Conservation (phyloP, 92 coral and sea anemone genomes). For the Parazoanthus swiftii region DNA sequence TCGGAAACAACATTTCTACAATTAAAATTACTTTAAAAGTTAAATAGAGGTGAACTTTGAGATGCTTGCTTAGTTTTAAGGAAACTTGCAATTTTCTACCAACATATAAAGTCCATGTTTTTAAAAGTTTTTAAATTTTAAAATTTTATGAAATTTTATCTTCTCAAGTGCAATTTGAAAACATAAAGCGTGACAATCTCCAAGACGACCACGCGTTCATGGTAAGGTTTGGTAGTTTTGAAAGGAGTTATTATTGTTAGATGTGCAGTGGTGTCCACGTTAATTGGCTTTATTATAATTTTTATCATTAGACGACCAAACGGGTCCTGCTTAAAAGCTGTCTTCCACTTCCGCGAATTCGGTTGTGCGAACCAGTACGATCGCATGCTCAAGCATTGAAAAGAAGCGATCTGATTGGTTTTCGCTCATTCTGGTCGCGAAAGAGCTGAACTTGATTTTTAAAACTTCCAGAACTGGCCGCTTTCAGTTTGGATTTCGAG, state of each 20-base stretch:
- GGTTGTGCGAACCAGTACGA: too few species aligned
- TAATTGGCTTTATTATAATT: neutral
- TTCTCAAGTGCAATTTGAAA: neutral
- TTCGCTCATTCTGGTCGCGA: too few species aligned
- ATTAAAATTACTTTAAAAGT: neutral
- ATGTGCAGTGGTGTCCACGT: neutral
- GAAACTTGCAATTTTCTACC: neutral
- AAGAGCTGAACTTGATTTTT: too few species aligned
- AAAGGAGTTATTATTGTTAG: neutral
- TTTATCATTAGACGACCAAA: neutral
- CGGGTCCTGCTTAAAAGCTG: neutral
- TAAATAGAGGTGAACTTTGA: neutral
- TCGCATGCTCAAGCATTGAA: too few species aligned
- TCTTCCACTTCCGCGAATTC: too few species aligned
- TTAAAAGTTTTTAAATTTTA: neutral
- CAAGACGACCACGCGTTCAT: neutral
- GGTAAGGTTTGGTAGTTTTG: slow-evolving; percentile 1
- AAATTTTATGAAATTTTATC: too few species aligned
- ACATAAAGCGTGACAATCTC: neutral
- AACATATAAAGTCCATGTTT: neutral
- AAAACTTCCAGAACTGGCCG: too few species aligned
- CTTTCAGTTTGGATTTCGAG: too few species aligned
- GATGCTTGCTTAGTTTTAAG: neutral
- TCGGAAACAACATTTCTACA: neutral
- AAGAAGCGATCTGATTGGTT: too few species aligned